A percentile compares a stretch with the other conserved stretches of the same genome.
Evolutionary conservation across 2,113 vertebrate genomes (phyloP).

Genomic region (Cebus imitator): DNA sequence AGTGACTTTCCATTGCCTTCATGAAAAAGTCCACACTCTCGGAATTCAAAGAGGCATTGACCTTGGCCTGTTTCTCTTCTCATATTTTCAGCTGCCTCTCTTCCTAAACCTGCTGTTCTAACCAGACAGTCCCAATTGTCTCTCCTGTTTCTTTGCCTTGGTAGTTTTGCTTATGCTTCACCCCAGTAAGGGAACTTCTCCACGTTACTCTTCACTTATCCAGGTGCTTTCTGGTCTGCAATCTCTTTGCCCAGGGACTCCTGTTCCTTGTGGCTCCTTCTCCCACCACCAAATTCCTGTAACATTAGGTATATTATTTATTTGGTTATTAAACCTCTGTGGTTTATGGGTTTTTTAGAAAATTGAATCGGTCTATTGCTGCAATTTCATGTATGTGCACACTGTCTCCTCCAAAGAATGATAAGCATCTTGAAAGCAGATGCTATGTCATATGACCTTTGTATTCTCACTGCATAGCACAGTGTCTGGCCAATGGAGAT

Average conservation of each 20-base stretch:
- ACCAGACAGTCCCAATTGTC: neutral
- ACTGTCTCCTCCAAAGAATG: neutral
- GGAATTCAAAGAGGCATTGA: neutral
- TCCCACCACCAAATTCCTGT: neutral
- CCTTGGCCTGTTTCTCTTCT: neutral
- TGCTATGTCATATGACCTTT: neutral
- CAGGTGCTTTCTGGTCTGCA: neutral
- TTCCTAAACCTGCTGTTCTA: neutral
- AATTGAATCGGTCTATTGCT: neutral
- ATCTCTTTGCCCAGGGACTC: neutral
- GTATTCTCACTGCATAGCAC: neutral
- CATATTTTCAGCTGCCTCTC: neutral
- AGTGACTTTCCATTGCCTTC: neutral
- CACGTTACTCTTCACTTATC: neutral
- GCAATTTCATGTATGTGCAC: neutral
- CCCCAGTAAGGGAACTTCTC: neutral
- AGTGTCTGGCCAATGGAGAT: neutral
- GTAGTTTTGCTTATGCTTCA: neutral
- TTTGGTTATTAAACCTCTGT: neutral
- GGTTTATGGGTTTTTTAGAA: neutral
- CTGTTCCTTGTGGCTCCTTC: neutral
- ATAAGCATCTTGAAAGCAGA: neutral
- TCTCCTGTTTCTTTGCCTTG: neutral
- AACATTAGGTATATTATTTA: neutral
- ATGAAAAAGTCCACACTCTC: neutral